Conservation (phyloP, 2,797 vertebrate species). For the Meriones psammophilus region DNA sequence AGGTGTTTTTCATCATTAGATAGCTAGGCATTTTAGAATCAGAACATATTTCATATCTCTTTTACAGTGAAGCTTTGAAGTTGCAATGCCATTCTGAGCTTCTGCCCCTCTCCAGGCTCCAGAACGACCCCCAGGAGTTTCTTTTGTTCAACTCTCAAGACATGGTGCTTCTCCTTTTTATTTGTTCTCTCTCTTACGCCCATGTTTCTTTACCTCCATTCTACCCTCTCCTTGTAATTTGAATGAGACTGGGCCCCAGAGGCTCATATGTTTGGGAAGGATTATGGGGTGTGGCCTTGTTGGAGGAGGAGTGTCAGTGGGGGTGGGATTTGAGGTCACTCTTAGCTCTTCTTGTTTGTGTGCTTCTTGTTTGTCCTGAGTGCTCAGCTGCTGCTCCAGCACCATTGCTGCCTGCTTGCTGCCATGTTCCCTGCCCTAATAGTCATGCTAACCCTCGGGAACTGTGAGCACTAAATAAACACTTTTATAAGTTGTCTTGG, state of each 20-base stretch:
- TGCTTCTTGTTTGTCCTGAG: background rate
- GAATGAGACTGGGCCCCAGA: background rate
- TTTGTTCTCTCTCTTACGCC: background rate
- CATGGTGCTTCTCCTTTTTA: too few species aligned
- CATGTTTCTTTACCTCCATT: accelerated
- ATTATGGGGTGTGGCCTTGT: background rate
- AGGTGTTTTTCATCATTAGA: too few species aligned
- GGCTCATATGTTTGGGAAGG: background rate
- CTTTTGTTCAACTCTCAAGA: accelerated
- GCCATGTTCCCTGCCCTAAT: accelerated
- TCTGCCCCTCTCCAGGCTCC: background rate
- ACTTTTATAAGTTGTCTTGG: background rate
- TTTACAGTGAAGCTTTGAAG: background rate
- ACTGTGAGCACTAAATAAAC: background rate
- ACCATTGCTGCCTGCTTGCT: background rate
- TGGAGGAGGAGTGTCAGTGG: background rate
- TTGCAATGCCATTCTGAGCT: background rate
- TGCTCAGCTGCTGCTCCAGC: too few species aligned
- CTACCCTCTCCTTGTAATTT: background rate
- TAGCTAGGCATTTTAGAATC: background rate
- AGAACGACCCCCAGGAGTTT: accelerated
- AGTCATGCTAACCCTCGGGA: too few species aligned
- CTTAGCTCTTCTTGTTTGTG: background rate
- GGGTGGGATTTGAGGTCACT: background rate
- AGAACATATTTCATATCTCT: background rate